Conservation (phyloP, 2,888 invertebrate species). For the Sarcophaga rosellei region DNA sequence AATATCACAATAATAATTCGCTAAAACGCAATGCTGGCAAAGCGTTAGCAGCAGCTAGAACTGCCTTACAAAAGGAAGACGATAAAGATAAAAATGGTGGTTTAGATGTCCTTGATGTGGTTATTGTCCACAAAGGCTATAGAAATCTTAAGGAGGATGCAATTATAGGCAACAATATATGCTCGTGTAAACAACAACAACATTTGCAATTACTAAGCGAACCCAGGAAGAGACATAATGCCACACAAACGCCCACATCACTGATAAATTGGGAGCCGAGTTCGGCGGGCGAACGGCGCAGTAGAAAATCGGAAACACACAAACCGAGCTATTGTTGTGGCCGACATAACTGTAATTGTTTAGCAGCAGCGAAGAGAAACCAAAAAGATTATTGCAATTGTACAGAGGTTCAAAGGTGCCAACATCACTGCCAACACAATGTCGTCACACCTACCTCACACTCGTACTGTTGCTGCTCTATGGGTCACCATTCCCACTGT, state of each 20-base stretch:
- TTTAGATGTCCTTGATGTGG: slow-evolving; percentile 72
- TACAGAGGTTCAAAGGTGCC: slow-evolving; percentile 45
- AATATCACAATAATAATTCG: slow-evolving; percentile 76
- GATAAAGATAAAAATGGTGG: slow-evolving; percentile 52
- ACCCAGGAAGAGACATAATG: slow-evolving; percentile 77
- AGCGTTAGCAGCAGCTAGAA: slow-evolving; percentile 59
- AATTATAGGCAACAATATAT: slow-evolving; percentile 33
- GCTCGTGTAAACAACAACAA: slow-evolving; percentile 53
- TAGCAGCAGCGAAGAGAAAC: slow-evolving; percentile 31
- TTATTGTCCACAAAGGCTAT: slow-evolving; percentile 73
- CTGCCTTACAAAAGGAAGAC: slow-evolving; percentile 21
- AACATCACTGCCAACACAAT: slow-evolving; percentile 58
- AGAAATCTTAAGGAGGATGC: slow-evolving; percentile 40
- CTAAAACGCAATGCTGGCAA: slow-evolving; percentile 58
- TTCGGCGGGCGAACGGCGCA: slow-evolving; percentile 14
- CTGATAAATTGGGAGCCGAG: slow-evolving; percentile 66
- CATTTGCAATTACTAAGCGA: slow-evolving; percentile 40
- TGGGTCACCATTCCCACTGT: slow-evolving; percentile 45
- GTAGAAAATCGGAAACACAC: slow-evolving; percentile 22
- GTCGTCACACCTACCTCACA: slow-evolving; percentile 40
- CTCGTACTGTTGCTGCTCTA: slow-evolving; percentile 48
- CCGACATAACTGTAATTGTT: slow-evolving; percentile 58
- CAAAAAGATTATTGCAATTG: slow-evolving; percentile 48
- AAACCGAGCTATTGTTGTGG: slow-evolving; percentile 48
- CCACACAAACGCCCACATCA: slow-evolving; percentile 76